Conservation (phyloP, 2,888 invertebrate genomes). For the Lasioglossum leucozonium region DNA sequence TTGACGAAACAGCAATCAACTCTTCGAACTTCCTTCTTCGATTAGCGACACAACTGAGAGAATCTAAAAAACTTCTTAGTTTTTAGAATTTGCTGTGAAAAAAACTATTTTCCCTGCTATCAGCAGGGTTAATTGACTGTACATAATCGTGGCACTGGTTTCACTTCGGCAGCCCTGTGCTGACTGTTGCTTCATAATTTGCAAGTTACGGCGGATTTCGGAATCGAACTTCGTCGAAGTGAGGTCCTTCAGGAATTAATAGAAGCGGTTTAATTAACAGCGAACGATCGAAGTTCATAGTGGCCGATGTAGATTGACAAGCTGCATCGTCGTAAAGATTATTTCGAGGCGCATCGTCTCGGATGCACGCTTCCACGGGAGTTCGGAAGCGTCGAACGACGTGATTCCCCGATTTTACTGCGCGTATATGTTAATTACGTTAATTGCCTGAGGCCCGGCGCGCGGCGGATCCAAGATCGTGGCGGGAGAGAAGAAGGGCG, state of each 20-base stretch:
- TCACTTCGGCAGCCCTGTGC: background rate
- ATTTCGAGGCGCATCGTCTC: background rate
- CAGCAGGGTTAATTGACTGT: background rate
- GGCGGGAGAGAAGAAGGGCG: background rate
- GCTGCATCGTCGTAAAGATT: background rate
- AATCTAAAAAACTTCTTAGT: too few species aligned
- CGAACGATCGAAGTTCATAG: background rate
- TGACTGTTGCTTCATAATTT: background rate
- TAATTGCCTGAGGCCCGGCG: slow-evolving; percentile 1
- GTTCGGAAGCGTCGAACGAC: background rate
- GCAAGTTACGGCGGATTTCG: background rate
- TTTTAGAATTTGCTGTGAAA: too few species aligned
- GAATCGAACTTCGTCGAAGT: background rate
- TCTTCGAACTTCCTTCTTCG: too few species aligned
- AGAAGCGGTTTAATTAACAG: background rate
- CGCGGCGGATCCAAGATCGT: background rate
- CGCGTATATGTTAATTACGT: slow-evolving; percentile 19
- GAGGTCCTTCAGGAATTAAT: background rate
- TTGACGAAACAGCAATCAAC: background rate
- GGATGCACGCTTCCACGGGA: background rate
- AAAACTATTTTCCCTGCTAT: background rate
- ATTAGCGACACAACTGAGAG: too few species aligned
- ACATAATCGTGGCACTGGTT: background rate
- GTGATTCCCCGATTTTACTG: background rate
- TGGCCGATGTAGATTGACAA: background rate